Evolutionary conservation across 2,113 vertebrate genomes (phyloP).

Genomic region (Tupaia tana): DNA sequence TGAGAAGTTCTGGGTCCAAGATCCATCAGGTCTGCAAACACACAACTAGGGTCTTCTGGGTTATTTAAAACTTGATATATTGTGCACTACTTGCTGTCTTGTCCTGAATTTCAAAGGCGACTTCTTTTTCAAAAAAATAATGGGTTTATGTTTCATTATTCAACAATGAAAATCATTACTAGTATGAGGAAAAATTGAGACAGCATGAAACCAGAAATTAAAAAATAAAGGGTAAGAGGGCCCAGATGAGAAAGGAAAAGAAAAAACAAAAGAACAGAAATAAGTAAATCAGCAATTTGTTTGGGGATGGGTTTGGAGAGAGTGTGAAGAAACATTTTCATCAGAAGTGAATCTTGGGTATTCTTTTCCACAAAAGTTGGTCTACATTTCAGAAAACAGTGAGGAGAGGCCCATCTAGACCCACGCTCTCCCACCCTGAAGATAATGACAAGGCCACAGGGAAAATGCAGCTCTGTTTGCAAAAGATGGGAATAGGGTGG

Average conservation of each 20-base stretch:
- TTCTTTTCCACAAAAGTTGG: background rate
- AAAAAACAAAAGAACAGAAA: background rate
- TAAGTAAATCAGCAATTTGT: background rate
- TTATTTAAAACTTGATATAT: background rate
- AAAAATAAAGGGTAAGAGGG: background rate
- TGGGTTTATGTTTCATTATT: slow-evolving; percentile 15
- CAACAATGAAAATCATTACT: background rate
- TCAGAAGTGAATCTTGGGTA: background rate
- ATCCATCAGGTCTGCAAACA: background rate
- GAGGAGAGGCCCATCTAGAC: background rate
- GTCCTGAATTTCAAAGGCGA: slow-evolving; percentile 41
- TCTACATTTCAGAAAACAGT: background rate
- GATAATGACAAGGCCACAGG: background rate
- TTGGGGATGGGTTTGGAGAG: background rate
- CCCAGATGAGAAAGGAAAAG: background rate
- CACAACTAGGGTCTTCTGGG: background rate
- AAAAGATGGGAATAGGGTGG: background rate
- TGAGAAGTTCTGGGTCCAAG: background rate
- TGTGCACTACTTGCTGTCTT: background rate
- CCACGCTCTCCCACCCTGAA: background rate
- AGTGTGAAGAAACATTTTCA: background rate
- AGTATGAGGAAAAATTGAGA: background rate
- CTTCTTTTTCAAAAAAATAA: background rate
- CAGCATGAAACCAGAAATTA: background rate
- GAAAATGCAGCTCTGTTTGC: background rate